A percentile compares a stretch with the other conserved stretches of the same genome.
These are phyloP conservation scores for Drosophila incognita DNA, from an alignment of 2,888 invertebrate species.

Conservation along the genomic window DNA sequence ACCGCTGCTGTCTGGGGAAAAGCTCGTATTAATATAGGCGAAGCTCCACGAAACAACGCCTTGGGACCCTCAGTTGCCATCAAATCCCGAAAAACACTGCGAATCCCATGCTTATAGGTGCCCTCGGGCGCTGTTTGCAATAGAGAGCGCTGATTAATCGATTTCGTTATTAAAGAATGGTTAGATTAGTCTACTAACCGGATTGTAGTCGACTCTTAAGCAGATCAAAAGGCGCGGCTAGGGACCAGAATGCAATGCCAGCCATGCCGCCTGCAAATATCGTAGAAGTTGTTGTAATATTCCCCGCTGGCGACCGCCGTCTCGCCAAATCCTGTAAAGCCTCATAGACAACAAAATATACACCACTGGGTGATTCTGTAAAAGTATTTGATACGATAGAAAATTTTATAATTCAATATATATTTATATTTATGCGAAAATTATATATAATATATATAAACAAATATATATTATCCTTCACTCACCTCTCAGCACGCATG, in stretches of 20 bases:
- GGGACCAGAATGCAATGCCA: conserved; percentile 97
- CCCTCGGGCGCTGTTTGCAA: conserved; percentile 92
- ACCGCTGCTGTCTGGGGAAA: conserved; percentile 99
- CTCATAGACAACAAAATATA: conserved; percentile 99
- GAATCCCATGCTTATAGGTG: conserved; percentile 95
- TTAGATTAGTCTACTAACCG: conserved; percentile 85
- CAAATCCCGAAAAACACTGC: conserved; percentile 94
- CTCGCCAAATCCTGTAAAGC: conserved; percentile 92
- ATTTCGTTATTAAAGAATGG: not conserved
- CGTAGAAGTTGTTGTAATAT: conserved; percentile 88
- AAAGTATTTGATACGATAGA: not conserved
- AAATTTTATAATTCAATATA: not conserved
- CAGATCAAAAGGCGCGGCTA: conserved; percentile 99
- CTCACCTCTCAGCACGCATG: conserved; percentile 91
- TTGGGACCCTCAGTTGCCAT: conserved; percentile 94
- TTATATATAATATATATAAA: too few relatives aligned
- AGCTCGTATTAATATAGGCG: conserved; percentile 97
- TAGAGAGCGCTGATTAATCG: not conserved
- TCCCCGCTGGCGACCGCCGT: conserved; percentile 85
- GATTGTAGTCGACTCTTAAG: conserved; percentile 98
- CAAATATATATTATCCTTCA: conserved; percentile 8
- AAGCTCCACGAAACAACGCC: conserved; percentile 96
- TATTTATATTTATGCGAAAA: too few relatives aligned
- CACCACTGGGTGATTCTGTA: conserved; percentile 97
- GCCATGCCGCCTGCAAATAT: conserved; percentile 98